These are phyloP conservation scores for Arrhamphus sclerolepis DNA, from an alignment of 2,797 vertebrate genomes.

Conservation along the genomic window DNA sequence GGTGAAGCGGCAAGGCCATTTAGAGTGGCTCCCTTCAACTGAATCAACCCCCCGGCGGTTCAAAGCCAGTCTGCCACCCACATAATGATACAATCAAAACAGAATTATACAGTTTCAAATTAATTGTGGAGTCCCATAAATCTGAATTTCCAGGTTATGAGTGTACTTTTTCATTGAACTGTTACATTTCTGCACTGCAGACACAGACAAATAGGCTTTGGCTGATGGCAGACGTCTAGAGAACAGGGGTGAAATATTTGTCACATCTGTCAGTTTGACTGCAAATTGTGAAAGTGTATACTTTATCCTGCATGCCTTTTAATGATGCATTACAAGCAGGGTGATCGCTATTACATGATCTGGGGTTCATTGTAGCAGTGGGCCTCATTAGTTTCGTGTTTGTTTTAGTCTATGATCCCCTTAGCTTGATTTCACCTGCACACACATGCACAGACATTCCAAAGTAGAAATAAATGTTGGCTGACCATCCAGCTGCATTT, in stretches of 20 bases:
- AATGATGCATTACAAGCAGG: conserved; percentile 36
- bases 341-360: conserved; percentile 26
- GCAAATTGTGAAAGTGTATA: conserved; percentile 46
- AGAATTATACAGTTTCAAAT: conserved; percentile 67
- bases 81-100: conserved; percentile 64
- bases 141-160: conserved; percentile 42
- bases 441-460: conserved; percentile 1
- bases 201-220: conserved; percentile 38
- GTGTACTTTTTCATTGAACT: conserved; percentile 15
- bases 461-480: conserved; percentile 5
- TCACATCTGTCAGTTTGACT: conserved; percentile 43
- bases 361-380: conserved; percentile 23
- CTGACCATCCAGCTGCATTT: background rate
- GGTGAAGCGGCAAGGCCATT: conserved; percentile 52
- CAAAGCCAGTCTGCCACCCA: conserved; percentile 53
- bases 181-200: conserved; percentile 30
- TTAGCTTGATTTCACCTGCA: conserved; percentile 24
- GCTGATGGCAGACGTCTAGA: conserved; percentile 42
- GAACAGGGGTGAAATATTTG: conserved; percentile 49
- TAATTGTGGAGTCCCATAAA: conserved; percentile 57
- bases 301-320: conserved; percentile 31
- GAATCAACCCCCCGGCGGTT: conserved; percentile 42
- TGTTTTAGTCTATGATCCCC: conserved; percentile 38
- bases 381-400: conserved; percentile 38
- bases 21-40: conserved; percentile 26